A percentile compares a stretch with the other conserved stretches of the same genome.
These are phyloP conservation scores for Dysmachus trigonus DNA, from an alignment of 2,888 invertebrate species.

Conservation along the genomic window DNA sequence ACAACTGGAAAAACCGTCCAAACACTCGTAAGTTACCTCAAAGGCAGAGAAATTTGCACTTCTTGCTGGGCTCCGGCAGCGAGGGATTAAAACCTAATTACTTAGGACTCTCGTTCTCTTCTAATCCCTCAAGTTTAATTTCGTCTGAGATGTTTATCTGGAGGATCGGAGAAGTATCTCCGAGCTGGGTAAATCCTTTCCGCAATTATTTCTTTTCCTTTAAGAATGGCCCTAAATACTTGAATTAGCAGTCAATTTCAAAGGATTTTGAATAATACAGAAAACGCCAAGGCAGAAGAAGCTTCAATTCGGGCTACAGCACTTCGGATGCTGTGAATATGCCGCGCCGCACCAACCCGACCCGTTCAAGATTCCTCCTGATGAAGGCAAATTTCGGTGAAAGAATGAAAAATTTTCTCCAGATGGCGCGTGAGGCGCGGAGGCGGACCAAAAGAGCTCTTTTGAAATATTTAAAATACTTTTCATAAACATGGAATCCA, in stretches of 20 bases:
- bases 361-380: background rate
- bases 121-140: constrained; percentile 45
- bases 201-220: constrained; percentile 42
- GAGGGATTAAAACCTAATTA: constrained; percentile 51
- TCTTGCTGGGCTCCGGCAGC: constrained; percentile 48
- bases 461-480: constrained; percentile 8
- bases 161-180: constrained; percentile 24
- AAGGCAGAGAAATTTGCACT: constrained; percentile 38
- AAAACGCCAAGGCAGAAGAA: background rate
- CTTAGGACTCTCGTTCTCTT: constrained; percentile 48
- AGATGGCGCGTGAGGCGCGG: background rate
- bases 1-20: constrained; percentile 34
- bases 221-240: constrained; percentile 34
- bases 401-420: constrained; percentile 1
- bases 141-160: constrained; percentile 42
- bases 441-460: background rate
- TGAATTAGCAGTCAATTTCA: constrained; percentile 42
- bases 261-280: constrained; percentile 38
- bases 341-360: background rate
- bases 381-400: background rate
- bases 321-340: background rate
- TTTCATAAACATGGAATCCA: constrained; percentile 4
- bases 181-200: constrained; percentile 41
- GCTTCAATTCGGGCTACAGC: background rate
- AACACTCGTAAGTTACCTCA: constrained; percentile 39